Conservation (phyloP, 2,797 vertebrate genomes). For the Margarornis squamiger region DNA sequence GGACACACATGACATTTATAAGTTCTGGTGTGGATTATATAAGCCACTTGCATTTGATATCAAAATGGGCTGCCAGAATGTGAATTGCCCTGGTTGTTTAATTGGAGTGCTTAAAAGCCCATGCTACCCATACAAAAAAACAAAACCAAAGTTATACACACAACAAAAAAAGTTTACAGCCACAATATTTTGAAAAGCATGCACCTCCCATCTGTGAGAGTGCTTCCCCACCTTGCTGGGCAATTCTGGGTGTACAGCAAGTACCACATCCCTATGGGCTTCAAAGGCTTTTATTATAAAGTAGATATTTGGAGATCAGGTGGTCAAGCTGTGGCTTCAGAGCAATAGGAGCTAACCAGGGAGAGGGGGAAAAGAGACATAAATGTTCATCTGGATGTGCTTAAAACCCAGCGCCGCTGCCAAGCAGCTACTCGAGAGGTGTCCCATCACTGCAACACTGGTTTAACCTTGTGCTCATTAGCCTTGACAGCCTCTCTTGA, state of each 20-base stretch:
- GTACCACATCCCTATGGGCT: fast-evolving
- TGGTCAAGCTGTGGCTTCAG: not conserved
- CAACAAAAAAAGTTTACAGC: not conserved
- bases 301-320: not conserved
- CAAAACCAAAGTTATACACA: not conserved
- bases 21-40: not conserved
- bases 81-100: not conserved
- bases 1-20: not conserved
- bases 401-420: not conserved
- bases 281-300: not conserved
- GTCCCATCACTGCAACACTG: not conserved
- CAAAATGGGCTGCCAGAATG: not conserved
- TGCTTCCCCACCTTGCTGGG: fast-evolving
- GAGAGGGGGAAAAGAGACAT: not conserved
- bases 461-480: slow-evolving; percentile 15
- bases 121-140: not conserved
- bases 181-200: not conserved
- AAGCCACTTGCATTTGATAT: not conserved
- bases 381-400: not conserved
- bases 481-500: slow-evolving; percentile 52
- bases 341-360: not conserved
- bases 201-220: fast-evolving
- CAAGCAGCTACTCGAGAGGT: not conserved
- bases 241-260: fast-evolving
- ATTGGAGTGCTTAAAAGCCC: not conserved